These are phyloP conservation scores for Microctenopoma stevenorrisi DNA, from an alignment of 2,797 vertebrate species.

Conservation along the genomic window DNA sequence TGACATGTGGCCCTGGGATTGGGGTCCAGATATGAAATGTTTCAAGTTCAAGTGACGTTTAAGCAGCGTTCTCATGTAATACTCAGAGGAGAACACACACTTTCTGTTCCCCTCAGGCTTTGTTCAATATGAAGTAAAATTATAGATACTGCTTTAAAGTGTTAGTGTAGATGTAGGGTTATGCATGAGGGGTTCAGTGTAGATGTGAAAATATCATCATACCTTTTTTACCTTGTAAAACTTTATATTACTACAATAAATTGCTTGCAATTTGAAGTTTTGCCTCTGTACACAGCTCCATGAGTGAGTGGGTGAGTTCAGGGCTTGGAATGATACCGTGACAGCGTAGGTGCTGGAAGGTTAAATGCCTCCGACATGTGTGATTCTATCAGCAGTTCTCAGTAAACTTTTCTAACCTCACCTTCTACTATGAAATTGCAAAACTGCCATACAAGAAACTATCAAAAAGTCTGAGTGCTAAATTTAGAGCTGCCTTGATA, in stretches of 20 bases:
- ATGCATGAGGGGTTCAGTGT: no score
- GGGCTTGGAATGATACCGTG: not conserved
- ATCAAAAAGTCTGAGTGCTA: constrained; percentile 19
- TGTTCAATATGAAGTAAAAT: no score
- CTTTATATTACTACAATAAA: not conserved
- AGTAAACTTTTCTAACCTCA: not conserved
- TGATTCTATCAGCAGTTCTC: not conserved
- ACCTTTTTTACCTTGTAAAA: no score
- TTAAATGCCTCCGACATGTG: constrained; percentile 1
- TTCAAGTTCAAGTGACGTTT: no score
- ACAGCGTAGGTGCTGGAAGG: not conserved
- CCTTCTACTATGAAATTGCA: constrained; percentile 1
- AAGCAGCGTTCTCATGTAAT: no score
- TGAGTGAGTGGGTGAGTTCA: not conserved
- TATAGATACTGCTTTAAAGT: not conserved
- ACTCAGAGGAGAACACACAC: no score
- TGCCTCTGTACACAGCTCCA: not conserved
- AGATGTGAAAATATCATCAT: no score
- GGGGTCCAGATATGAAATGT: no score
- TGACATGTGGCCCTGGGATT: no score
- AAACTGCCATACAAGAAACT: constrained; percentile 5
- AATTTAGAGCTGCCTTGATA: constrained; percentile 27
- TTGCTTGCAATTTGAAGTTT: not conserved
- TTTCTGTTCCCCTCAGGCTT: no score
- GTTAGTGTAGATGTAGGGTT: no score